These are phyloP conservation scores for Xenopus petersii DNA, from an alignment of 2,797 vertebrate genomes.

Conservation along the genomic window DNA sequence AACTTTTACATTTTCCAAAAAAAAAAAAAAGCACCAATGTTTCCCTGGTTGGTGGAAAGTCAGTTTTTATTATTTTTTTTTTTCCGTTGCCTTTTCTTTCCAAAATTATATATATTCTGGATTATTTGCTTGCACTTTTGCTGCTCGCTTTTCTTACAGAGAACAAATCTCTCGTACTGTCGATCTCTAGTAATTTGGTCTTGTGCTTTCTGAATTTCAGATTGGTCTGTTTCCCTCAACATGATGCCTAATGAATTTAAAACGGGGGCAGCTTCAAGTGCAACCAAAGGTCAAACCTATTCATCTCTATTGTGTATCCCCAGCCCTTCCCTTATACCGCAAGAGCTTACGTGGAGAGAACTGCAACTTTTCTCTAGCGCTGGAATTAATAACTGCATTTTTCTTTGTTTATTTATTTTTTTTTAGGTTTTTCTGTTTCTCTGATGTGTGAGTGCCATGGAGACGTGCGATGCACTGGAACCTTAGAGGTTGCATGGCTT, in stretches of 20 bases:
- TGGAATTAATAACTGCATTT: slow-evolving; percentile 18
- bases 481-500: neutral
- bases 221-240: slow-evolving; percentile 27
- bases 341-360: slow-evolving; percentile 11
- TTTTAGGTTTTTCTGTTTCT: slow-evolving; percentile 20
- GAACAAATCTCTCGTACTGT: neutral
- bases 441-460: neutral
- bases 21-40: slow-evolving; percentile 11
- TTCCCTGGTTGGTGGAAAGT: slow-evolving; percentile 20
- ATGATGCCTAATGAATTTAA: slow-evolving; percentile 15
- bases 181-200: slow-evolving; percentile 21
- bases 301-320: slow-evolving; percentile 20
- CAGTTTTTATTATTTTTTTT: slow-evolving; percentile 1
- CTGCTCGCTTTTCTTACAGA: slow-evolving; percentile 21
- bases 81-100: slow-evolving; percentile 1
- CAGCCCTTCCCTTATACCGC: slow-evolving; percentile 12
- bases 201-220: slow-evolving; percentile 35
- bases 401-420: slow-evolving; percentile 1
- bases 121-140: slow-evolving; percentile 44
- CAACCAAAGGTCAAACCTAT: slow-evolving; percentile 33
- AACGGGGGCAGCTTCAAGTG: slow-evolving; percentile 30
- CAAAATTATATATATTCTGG: slow-evolving; percentile 6
- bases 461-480: neutral
- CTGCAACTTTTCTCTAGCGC: slow-evolving; percentile 7
- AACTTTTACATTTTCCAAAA: slow-evolving; percentile 8